These are phyloP conservation scores for Acrocephalus kingi DNA, from an alignment of 2,113 vertebrate species.

Conservation along the genomic window DNA sequence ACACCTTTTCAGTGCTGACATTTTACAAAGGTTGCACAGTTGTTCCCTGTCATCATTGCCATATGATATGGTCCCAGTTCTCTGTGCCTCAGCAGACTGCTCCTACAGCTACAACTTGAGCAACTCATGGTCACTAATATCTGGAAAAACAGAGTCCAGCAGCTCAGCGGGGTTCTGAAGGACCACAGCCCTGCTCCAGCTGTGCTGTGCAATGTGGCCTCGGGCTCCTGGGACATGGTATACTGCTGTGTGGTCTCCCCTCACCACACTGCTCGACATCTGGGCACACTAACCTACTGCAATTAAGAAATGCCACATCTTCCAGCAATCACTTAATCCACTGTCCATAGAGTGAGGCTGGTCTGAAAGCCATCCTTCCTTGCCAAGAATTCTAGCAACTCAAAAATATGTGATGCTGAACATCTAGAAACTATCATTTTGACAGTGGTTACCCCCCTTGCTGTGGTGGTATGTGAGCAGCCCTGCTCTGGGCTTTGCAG, in stretches of 20 bases:
- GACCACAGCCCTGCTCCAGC: not conserved
- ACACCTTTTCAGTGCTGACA: not conserved
- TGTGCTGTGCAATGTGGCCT: not conserved
- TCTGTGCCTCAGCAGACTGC: not conserved
- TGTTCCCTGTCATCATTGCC: not conserved
- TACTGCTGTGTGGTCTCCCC: not conserved
- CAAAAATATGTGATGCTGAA: not conserved
- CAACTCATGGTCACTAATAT: not conserved
- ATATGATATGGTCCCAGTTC: rapidly evolving
- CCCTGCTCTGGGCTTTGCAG: not conserved
- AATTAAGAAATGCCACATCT: not conserved
- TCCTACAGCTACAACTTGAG: not conserved
- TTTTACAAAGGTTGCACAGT: not conserved
- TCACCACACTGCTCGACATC: rapidly evolving
- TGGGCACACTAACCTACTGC: not conserved
- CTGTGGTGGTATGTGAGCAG: not conserved
- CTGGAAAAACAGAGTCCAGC: not conserved
- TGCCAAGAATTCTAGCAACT: not conserved
- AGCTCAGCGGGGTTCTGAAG: not conserved
- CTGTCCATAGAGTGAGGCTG: not conserved
- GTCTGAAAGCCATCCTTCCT: not conserved
- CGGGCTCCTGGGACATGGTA: rapidly evolving
- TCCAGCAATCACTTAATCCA: not conserved
- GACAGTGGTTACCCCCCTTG: not conserved
- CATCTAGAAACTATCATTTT: not conserved